Base-by-base conservation (phyloP, 23 tunicate species). In the Phallusia fumigata region DNA sequence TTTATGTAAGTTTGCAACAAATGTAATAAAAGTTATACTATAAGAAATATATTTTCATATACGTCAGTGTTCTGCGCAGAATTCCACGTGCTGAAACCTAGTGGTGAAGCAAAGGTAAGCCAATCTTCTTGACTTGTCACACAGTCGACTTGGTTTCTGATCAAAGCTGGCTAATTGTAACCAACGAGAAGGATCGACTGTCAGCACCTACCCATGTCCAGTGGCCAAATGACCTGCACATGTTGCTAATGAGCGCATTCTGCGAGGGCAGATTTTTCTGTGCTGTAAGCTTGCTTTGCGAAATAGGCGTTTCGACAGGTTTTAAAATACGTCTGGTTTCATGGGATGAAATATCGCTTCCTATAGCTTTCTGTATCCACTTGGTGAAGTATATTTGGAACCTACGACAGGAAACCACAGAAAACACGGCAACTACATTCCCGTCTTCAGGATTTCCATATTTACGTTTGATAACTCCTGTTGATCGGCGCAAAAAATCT, bases 111-210 rank as follows among this genome's bases (percentile, higher is more conserved):
- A 40, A 40, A 40, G 47, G 47, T 40, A 40, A 40, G 47, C 47
- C 47, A 40, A 10, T 5, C 47, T 40, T 5, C 69, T 58, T 24
- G 28, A 13, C 69, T 58, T 58, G 69, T 58, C 69, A 58, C 69
- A 58, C 69, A 58, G 69, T 58, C 69, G 15, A 58, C 69, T 58
- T 58, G 69, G 69, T 58, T 58, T 58, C 16, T 58, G 69, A 58
- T 58, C 69, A 58, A 58, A 58, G 69, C 69, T 58, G 69, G 69
- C 69, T 58, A 58, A 58, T 58, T 58, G 69, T 24, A 58, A 24
- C 69, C 28, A 22, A 24, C 1, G 69, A 58, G 15, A 1, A 58
- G 69, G 26, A 58, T 58, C 69, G 28, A 58, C 69, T 58, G 69
- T 58, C 69, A 58, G 69, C 69, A 58, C 69, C 69, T 58, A 16